Evolutionary conservation across 1,140 invertebrate genomes (phyloP), one percentile per base, ranked within the genome.

Genomic region (Solenopsis invicta): DNA sequence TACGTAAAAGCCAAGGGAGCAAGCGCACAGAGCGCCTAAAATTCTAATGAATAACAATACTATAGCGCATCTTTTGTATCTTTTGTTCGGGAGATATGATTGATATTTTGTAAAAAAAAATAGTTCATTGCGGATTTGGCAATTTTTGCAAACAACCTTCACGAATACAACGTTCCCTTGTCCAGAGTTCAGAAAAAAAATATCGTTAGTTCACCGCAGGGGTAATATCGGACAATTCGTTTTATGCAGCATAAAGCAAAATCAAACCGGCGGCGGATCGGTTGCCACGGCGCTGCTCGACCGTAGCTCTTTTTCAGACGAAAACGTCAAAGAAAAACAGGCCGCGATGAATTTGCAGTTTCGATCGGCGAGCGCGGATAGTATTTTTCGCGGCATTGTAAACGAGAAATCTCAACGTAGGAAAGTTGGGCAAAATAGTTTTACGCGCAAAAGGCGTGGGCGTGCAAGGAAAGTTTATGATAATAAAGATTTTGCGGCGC

Each of bases 321-420:
- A 41, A 81, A 81, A 69, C 66, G 64, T 69, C 64, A 69, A 81
- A 81, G 64, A 80, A 80, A 71, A 56, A 80, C 34, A 45, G 61
- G 50, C 29, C 56, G 50, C 45, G 18, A 69, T 61, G 48, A 81
- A 81, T 80, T 69, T 71, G 48, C 48, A 81, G 48, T 54, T 81
- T 81, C 34, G 77, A 56, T 69, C 34, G 77, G 16, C 64, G n/a
- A 69, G 9, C 12, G n/a, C n/a, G 9, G 34, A 54, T 37, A 66
- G 29, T 81, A 71, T 81, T 81, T 81, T 81, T 52, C 48, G 29
- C 41, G 45, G 4, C n/a, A 21, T 69, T 81, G 48, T 21, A 37
- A 64, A 34, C 45, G 12, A 66, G 41, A n/a, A 61, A 50, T 48
- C 16, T 62, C 3, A 41, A 37, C 34, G 13, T 37, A 41, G 24